Evolutionary conservation across 2,797 vertebrate species (phyloP).

Genomic region (Lophotriccus pileatus): DNA sequence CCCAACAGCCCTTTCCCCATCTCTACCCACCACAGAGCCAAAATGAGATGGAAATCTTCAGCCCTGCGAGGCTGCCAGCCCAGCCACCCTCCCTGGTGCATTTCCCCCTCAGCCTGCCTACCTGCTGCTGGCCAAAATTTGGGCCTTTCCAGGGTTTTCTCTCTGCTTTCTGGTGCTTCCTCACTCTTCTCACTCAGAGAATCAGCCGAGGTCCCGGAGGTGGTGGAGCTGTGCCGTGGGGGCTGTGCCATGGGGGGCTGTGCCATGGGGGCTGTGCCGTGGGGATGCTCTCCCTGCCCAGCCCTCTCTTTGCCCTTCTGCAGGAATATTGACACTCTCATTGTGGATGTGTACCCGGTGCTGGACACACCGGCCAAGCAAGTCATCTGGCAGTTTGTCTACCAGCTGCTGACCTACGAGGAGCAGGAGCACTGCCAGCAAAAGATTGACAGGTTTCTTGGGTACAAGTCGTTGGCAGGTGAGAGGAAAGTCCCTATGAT

Average conservation of each 20-base stretch:
- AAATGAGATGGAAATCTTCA: background rate
- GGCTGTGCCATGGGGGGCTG: background rate
- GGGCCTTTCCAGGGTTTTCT: background rate
- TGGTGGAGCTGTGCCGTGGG: background rate
- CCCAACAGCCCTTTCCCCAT: background rate
- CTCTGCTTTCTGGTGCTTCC: background rate
- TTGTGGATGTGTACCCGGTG: slow-evolving; percentile 94
- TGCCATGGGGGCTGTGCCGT: accelerated
- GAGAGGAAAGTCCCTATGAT: background rate
- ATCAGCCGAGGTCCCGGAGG: background rate
- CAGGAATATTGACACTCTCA: slow-evolving; percentile 97
- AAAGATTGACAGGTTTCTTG: slow-evolving; percentile 95
- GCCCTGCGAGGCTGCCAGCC: background rate
- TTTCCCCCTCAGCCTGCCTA: background rate
- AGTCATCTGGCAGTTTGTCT: slow-evolving; percentile 97
- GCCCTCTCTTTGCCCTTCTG: background rate
- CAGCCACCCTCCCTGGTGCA: accelerated
- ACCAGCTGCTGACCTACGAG: slow-evolving; percentile 96
- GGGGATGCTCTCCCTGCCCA: background rate
- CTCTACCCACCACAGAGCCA: background rate
- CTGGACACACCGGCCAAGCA: slow-evolving; percentile 97
- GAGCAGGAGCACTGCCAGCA: slow-evolving; percentile 96
- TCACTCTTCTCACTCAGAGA: background rate
- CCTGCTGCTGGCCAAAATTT: background rate
- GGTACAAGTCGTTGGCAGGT: slow-evolving; percentile 85